Evolutionary conservation across 2,113 vertebrate species (phyloP), one percentile per base, ranked within the genome.

Genomic region (Loxodonta africana): DNA sequence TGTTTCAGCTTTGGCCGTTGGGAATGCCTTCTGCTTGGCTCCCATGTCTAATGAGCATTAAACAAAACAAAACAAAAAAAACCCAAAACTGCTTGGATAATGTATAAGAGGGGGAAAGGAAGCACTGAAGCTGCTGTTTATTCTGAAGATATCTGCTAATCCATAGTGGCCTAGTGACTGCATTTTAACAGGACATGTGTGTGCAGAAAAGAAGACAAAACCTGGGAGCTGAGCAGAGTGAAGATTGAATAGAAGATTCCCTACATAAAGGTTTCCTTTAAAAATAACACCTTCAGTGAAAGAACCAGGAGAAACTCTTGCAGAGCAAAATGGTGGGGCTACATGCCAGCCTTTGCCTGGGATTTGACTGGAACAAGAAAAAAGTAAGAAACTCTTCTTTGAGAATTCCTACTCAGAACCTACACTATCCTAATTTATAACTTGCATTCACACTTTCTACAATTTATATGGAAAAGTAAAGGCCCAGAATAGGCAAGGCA

Each of bases 401-500:
- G 33, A 63, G 74, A 83, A 73, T 83, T 90, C 60, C 9, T 88
- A 88, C 44, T 8, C 26, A 86, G 44, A 94, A 80, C 21, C 8
- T 30, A 57, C 7, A 89, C 12, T 63, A 44, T 5, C 10, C 37
- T 91, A 73, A 7, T 20, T 91, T 94, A n/a, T 21, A 95, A 96
- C 82, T 89, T 26, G 80, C 51, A 65, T n/a, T 88, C 84, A 95
- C 44, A 88, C 5, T 97, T 83, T 91, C 62, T 86, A 67, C 28
- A 77, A 57, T n/a, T 85, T 26, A 81, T 60, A 30, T 41, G 21
- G 20, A 94, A 67, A 30, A 85, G 8, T 17, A 74, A 85, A 81
- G 10, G 8, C 14, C 14, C 78, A 60, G 3, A 90, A 67, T 14
- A 74, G 44, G 63, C 3, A 82, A 90, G 51, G 12, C 2, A 73